Conservation (phyloP, 92 coral and sea anemone species). For the Porites evermanni region DNA sequence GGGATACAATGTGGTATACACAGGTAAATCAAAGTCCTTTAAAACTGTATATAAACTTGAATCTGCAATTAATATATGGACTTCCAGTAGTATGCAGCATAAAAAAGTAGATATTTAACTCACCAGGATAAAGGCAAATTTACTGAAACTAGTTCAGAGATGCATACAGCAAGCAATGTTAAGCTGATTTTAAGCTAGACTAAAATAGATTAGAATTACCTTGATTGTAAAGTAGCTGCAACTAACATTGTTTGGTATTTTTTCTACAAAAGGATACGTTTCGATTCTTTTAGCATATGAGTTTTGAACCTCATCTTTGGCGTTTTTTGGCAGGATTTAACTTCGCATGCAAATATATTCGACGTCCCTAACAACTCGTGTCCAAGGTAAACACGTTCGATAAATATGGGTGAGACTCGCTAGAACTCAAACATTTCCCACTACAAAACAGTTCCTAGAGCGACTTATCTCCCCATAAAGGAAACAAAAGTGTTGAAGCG, state of each 20-base stretch:
- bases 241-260: background rate
- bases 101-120: no score
- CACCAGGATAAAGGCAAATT: no score
- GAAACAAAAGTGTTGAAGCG: background rate
- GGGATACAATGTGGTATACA: no score
- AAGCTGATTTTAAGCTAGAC: no score
- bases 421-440: background rate
- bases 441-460: background rate
- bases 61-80: no score
- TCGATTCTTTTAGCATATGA: constrained; percentile 89
- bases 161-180: no score
- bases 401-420: background rate
- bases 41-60: no score
- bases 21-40: no score
- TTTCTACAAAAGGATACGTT: constrained; percentile 88
- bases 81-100: no score
- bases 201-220: background rate
- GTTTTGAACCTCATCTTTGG: constrained; percentile 86
- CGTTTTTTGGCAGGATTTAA: background rate
- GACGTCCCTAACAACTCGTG: constrained; percentile 58
- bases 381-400: constrained; percentile 52
- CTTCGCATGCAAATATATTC: constrained; percentile 16
- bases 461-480: background rate
- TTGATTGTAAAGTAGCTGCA: background rate
- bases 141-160: no score